Conservation (phyloP, 2,888 invertebrate genomes). For the Dione juno region DNA sequence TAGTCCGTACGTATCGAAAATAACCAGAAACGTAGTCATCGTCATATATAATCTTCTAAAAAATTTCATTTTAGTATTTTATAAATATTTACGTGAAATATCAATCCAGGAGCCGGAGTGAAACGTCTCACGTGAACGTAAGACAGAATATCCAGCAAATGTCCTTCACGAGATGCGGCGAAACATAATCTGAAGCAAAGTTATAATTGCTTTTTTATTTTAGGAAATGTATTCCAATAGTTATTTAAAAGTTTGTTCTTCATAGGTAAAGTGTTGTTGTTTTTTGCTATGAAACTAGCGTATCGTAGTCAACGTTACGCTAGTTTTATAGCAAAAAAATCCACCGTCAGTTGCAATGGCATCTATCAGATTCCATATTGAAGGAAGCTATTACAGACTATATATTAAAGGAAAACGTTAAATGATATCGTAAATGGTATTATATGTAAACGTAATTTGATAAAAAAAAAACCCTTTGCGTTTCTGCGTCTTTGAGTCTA, state of each 20-base stretch:
- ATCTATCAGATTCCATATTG: no score
- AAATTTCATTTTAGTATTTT: not conserved
- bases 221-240: not conserved
- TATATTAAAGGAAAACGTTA: no score
- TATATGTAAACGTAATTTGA: no score
- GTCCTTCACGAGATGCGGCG: conserved; percentile 96
- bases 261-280: no score
- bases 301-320: no score
- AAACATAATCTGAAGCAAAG: conserved; percentile 88
- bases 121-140: conserved; percentile 95
- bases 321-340: no score
- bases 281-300: no score
- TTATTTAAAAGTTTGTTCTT: not conserved
- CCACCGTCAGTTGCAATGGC: not conserved
- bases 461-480: not conserved
- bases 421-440: not conserved
- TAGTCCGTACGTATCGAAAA: no score
- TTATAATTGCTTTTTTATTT: not conserved
- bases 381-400: no score
- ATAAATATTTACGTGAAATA: conserved; percentile 92
- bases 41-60: not conserved
- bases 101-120: conserved; percentile 97
- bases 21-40: no score
- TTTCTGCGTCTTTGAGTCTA: not conserved
- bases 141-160: conserved; percentile 94